phyloP scores from a whole-genome alignment of 2,113 vertebrate genomes.

The Trachemys scripta region DNA sequence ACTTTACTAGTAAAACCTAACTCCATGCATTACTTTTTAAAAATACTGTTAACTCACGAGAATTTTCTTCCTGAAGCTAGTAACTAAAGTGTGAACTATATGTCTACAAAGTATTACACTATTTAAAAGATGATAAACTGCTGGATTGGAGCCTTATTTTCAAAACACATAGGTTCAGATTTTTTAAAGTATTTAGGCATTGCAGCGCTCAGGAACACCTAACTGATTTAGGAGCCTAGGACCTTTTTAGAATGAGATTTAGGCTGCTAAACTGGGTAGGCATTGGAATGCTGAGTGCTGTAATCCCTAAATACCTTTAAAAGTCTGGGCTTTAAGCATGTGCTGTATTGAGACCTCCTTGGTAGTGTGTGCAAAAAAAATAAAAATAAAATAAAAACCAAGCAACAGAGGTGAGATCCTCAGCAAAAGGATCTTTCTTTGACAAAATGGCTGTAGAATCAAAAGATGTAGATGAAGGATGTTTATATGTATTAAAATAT shows the following conservation, averaged over 20 bases:
- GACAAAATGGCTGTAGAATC: background rate
- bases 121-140: background rate
- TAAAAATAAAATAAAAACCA: background rate
- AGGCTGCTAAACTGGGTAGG: background rate
- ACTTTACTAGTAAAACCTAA: background rate
- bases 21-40: background rate
- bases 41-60: background rate
- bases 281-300: background rate
- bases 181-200: background rate
- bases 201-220: background rate
- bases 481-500: background rate
- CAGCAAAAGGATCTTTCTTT: background rate
- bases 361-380: background rate
- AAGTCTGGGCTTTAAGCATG: background rate
- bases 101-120: background rate
- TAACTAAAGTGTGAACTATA: background rate
- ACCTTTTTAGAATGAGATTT: background rate
- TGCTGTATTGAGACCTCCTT: background rate
- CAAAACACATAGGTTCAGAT: background rate
- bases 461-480: background rate
- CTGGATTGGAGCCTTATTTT: background rate
- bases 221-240: background rate
- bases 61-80: background rate
- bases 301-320: background rate
- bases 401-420: background rate